Evolutionary conservation across 2,888 invertebrate genomes (phyloP).

Genomic region (Lasiommata megera): DNA sequence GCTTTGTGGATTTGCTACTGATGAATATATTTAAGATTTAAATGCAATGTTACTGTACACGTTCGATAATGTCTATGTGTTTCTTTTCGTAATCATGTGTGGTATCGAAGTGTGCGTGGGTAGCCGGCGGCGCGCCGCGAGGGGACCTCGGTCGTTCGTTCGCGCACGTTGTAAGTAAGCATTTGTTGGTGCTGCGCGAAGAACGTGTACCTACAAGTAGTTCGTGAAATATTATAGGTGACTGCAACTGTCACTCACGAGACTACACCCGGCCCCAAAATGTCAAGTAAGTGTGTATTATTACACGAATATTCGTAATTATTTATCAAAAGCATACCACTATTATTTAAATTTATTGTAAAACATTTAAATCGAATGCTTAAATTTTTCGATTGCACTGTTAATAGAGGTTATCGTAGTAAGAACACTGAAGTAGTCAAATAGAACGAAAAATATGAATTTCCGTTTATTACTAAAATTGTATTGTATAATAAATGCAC

Average conservation of each 20-base stretch:
- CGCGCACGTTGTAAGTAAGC: constrained; percentile 61
- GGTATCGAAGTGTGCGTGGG: constrained; percentile 28
- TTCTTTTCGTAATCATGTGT: not conserved
- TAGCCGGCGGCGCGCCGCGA: constrained; percentile 41
- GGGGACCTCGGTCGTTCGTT: constrained; percentile 49
- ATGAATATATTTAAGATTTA: not conserved
- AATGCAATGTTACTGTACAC: not conserved
- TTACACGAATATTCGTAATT: not conserved
- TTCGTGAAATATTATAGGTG: constrained; percentile 65
- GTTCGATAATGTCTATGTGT: not conserved
- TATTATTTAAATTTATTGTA: not conserved
- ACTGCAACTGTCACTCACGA: constrained; percentile 69
- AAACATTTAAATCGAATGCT: not conserved
- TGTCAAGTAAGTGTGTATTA: constrained; percentile 66
- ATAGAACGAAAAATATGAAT: not conserved
- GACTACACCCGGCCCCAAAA: constrained; percentile 72
- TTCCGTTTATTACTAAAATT: not conserved
- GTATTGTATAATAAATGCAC: too few relatives aligned
- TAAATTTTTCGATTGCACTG: not conserved
- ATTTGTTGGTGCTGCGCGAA: constrained; percentile 69
- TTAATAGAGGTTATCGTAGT: constrained; percentile 16
- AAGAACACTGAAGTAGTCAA: constrained; percentile 25
- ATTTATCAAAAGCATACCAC: not conserved
- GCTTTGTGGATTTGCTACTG: not conserved
- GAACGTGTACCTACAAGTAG: constrained; percentile 65